phyloP scores from a whole-genome alignment of 2,888 invertebrate genomes.

The Mythimna pallens region DNA sequence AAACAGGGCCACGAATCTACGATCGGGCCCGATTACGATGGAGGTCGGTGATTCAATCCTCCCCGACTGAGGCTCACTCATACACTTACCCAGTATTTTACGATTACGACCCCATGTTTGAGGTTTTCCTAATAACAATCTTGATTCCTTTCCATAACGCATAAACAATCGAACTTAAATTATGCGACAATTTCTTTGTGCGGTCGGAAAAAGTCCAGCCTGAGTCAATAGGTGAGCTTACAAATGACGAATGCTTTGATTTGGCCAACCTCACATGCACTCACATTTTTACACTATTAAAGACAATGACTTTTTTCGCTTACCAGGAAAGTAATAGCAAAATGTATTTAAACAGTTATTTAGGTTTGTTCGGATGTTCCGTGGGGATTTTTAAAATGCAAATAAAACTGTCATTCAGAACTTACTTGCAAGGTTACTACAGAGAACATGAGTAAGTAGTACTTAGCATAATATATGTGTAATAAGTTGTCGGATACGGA shows the following conservation, averaged over 20 bases:
- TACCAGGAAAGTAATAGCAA: conserved; percentile 24
- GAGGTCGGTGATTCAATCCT: conserved; percentile 80
- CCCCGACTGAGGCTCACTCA: conserved; percentile 56
- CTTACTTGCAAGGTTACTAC: conserved; percentile 16
- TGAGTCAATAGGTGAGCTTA: not conserved
- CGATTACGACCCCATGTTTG: conserved; percentile 33
- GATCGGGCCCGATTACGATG: conserved; percentile 63
- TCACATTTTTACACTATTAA: not conserved
- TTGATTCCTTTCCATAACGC: conserved; percentile 27
- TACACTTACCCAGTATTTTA: conserved; percentile 40
- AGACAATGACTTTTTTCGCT: not conserved
- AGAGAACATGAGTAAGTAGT: not conserved
- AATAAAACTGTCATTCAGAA: conserved; percentile 35
- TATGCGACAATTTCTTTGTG: conserved; percentile 8
- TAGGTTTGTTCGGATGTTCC: conserved; percentile 1
- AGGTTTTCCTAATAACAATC: conserved; percentile 41
- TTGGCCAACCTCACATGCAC: not conserved
- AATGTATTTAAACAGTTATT: conserved; percentile 3
- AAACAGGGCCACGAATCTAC: conserved; percentile 36
- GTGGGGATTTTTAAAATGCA: conserved; percentile 35
- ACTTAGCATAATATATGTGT: not conserved
- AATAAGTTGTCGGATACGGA: conserved; percentile 23
- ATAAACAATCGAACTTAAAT: not conserved
- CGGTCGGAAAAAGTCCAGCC: conserved; percentile 7
- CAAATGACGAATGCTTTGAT: conserved; percentile 6